Base-by-base conservation (phyloP, 2,797 vertebrate species). In the Syngnathus rostellatus region DNA sequence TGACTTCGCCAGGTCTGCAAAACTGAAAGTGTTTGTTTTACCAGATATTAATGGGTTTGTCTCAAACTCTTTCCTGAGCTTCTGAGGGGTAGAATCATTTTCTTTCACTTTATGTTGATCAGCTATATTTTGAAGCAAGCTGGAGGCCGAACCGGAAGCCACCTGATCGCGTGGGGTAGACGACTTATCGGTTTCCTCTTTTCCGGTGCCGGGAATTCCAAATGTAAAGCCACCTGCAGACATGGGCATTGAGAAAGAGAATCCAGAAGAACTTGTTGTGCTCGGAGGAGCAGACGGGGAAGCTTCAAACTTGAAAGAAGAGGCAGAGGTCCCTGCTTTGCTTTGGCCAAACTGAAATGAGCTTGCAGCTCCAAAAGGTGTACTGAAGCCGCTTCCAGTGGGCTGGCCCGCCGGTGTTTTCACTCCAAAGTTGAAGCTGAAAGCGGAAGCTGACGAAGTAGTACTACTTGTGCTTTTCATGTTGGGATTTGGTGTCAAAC, bases 1-100 rank as follows among this genome's bases (percentile, higher is more conserved):
- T 62, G 85, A 89, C 64, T 92, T 88, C 66, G 95, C 94, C 87
- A 98, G 89, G 54, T 98, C 95, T 41, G 93, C 93, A 91, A 98
- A 98, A 78, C 93, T 94, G 40, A 89, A 93, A 1, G 82, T 65
- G 59, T 81, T 83, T 5, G 81, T 70, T 66, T 92, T 92, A 0
- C 93, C 92, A 25, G 90, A 83, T 77, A 98, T 84, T 71, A 94
- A 75, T 19, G 89, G 89, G 76, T 91, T 91, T 69, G 17, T 73
- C 46, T 23, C 54, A 11, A 14, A 70, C 23, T 64, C 63, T 37
- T 64, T 16, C 6, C 11, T 48, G 46, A 19, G 25, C 16, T 38
- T 6, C 8, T 19, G 40, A 7, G 21, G 21, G 25, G 11, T 62
- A 23, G 25, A 58, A 21, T 78, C 74, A 5, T 71, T 83, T 63